phyloP scores from a whole-genome alignment of 2,888 invertebrate species.

The Lacanobia wlatinum region DNA sequence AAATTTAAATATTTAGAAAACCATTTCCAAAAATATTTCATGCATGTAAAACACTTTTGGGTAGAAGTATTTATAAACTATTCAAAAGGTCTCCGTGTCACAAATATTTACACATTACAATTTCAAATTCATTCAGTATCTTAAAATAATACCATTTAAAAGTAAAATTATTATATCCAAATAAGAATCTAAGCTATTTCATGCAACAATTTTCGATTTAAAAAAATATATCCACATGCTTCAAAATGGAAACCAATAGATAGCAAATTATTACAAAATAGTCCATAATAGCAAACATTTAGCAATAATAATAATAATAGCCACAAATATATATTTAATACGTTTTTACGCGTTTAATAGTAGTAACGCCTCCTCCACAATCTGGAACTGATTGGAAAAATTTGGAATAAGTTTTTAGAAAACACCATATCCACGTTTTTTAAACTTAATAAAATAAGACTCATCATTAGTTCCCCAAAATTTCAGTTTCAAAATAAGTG shows the following conservation, averaged over 20 bases:
- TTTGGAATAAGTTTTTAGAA: conserved; percentile 56
- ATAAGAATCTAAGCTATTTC: conserved; percentile 47
- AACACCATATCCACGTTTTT: not conserved
- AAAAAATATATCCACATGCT: conserved; percentile 53
- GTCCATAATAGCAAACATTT: conserved; percentile 69
- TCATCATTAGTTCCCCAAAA: not conserved
- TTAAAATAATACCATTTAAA: conserved; percentile 5
- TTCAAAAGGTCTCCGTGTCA: not conserved
- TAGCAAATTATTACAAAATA: conserved; percentile 50
- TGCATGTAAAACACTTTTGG: conserved; percentile 16
- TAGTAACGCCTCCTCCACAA: conserved; percentile 85
- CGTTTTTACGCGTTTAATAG: conserved; percentile 82
- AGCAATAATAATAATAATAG: conserved; percentile 67
- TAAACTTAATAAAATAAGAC: not conserved
- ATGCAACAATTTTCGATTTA: conserved; percentile 52
- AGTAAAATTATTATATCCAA: conserved; percentile 22
- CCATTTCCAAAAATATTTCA: conserved; percentile 14
- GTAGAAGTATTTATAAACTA: not conserved
- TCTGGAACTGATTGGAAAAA: conserved; percentile 81
- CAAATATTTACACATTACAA: conserved; percentile 40
- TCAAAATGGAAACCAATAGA: conserved; percentile 42
- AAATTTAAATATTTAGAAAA: not conserved
- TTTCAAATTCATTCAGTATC: not conserved
- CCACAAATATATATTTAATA: conserved; percentile 71
- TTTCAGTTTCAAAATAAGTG: not conserved